Evolutionary conservation across 2,797 vertebrate species (phyloP).

Genomic region (Menidia menidia): DNA sequence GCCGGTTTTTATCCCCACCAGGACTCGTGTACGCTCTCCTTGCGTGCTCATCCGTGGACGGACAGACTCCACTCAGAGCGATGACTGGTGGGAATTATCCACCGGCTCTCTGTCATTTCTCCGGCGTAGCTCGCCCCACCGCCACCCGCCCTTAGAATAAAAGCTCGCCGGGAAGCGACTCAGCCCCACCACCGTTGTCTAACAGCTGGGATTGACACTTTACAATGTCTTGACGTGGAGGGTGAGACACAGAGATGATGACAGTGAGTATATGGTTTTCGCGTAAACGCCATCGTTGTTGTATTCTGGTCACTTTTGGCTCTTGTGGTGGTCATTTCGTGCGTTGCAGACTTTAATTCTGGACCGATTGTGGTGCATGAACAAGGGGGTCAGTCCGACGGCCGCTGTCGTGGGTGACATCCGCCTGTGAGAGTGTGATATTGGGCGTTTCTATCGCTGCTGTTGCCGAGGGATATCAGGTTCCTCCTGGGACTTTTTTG

Average conservation of each 20-base stretch:
- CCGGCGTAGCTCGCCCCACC: constrained; percentile 51
- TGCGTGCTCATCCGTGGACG: constrained; percentile 62
- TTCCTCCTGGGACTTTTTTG: constrained; percentile 73
- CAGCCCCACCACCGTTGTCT: constrained; percentile 57
- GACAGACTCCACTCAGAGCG: constrained; percentile 59
- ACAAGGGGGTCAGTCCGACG: constrained; percentile 26
- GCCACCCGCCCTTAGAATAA: constrained; percentile 65
- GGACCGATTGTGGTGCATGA: constrained; percentile 13
- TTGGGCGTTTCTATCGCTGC: constrained; percentile 75
- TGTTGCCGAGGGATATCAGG: constrained; percentile 66
- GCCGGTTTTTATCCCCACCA: constrained; percentile 25
- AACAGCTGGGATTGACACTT: constrained; percentile 67
- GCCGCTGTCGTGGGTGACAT: constrained; percentile 42
- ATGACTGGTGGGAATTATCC: constrained; percentile 72
- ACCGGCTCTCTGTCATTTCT: constrained; percentile 71
- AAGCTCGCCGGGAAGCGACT: constrained; percentile 50
- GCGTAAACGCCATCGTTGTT: constrained; percentile 37
- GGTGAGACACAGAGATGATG: constrained; percentile 75
- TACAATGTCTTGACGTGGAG: constrained; percentile 81
- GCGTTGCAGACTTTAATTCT: constrained; percentile 31
- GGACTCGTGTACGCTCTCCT: constrained; percentile 46
- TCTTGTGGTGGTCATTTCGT: constrained; percentile 11
- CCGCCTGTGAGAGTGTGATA: constrained; percentile 29
- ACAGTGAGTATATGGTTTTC: constrained; percentile 79
- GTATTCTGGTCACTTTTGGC: constrained; percentile 57